phyloP scores from a whole-genome alignment of 2,797 vertebrate species.

The Miichthys miiuy region DNA sequence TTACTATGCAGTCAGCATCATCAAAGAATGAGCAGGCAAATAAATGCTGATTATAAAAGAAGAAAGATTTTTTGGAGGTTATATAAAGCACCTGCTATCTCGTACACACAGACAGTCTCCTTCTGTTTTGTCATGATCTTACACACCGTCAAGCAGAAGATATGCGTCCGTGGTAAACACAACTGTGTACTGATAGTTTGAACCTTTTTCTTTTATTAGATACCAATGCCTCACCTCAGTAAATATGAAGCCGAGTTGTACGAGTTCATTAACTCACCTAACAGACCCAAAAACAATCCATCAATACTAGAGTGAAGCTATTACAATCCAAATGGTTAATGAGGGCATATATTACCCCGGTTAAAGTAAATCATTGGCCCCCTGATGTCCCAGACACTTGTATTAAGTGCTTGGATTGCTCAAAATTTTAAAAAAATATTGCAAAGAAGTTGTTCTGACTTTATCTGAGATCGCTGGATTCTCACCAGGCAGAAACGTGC shows the following conservation, averaged over 20 bases:
- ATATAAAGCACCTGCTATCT: conserved; percentile 2
- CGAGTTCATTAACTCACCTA: too few relatives aligned
- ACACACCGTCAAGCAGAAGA: neutral
- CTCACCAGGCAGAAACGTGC: too few relatives aligned
- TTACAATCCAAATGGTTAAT: too few relatives aligned
- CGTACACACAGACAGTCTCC: neutral
- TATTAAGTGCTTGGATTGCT: too few relatives aligned
- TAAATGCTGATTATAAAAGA: neutral
- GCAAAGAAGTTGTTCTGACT: too few relatives aligned
- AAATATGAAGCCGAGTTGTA: neutral
- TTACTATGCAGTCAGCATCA: neutral
- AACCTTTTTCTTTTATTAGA: neutral
- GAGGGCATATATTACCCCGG: too few relatives aligned
- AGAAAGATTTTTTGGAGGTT: neutral
- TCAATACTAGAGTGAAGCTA: too few relatives aligned
- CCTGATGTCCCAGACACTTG: too few relatives aligned
- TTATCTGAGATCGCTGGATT: too few relatives aligned
- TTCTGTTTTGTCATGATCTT: neutral
- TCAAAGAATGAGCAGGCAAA: neutral
- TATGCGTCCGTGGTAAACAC: neutral
- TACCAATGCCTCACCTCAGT: neutral
- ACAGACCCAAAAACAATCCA: too few relatives aligned
- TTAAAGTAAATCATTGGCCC: too few relatives aligned
- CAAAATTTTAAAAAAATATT: too few relatives aligned
- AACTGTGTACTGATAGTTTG: neutral